These are phyloP conservation scores for Riptortus pedestris DNA, from an alignment of 1,140 invertebrate species.

Conservation along the genomic window DNA sequence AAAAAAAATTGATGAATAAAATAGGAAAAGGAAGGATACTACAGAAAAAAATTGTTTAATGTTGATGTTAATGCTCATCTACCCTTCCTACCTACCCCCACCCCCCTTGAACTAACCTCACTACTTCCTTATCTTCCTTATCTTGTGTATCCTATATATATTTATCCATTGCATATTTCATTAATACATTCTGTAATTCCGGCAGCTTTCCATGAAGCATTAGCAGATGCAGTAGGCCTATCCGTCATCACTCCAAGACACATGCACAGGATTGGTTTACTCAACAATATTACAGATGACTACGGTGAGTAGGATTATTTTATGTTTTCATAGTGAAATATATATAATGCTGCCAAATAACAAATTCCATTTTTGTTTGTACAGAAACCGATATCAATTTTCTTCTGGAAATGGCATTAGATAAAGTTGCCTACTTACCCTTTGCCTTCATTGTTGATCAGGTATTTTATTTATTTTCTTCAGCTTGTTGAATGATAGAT, in stretches of 20 bases:
- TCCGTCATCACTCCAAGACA: constrained; percentile 64
- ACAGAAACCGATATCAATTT: constrained; percentile 64
- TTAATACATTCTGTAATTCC: no score
- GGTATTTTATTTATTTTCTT: constrained; percentile 43
- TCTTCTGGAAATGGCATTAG: constrained; percentile 65
- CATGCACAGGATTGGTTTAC: constrained; percentile 58
- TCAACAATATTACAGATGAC: constrained; percentile 52
- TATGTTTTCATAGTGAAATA: background rate
- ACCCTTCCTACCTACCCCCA: no score
- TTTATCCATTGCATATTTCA: no score
- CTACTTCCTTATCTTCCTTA: no score
- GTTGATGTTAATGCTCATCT: no score
- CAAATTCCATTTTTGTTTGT: constrained; percentile 27
- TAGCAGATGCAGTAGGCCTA: constrained; percentile 74
- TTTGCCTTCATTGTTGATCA: constrained; percentile 66
- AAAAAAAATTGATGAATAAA: no score
- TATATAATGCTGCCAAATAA: background rate
- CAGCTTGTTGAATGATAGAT: no score
- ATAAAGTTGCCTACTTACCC: constrained; percentile 70
- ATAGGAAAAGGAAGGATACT: no score
- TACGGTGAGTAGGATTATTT: constrained; percentile 37
- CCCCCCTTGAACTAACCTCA: no score
- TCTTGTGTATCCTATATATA: no score
- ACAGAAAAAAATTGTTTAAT: no score
- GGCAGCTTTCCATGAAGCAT: constrained; percentile 78